Evolutionary conservation across 2,113 vertebrate genomes (phyloP).

Genomic region (Rhinogobius similis): DNA sequence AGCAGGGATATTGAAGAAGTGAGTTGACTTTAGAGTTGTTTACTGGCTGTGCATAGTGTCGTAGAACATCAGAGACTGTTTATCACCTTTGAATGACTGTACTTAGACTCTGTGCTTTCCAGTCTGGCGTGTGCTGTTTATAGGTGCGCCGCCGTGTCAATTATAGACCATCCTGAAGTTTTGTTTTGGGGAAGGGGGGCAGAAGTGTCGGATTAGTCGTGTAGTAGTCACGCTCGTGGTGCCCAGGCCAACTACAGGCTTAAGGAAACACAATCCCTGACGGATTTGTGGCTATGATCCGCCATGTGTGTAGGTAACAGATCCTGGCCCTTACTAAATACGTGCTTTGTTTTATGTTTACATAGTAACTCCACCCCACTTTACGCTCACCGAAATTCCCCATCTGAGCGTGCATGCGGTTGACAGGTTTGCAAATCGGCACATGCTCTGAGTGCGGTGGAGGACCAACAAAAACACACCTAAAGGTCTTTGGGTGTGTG

Average conservation of each 20-base stretch:
- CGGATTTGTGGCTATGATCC: conserved; percentile 58
- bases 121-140: neutral
- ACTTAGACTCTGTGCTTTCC: conserved; percentile 1
- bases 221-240: conserved; percentile 49
- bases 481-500: conserved; percentile 10
- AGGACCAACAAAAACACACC: conserved; percentile 8
- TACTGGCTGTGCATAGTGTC: neutral
- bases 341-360: conserved; percentile 58
- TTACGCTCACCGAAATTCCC: conserved; percentile 17
- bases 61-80: neutral
- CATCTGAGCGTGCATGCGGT: conserved; percentile 23
- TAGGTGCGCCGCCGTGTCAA: neutral
- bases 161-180: conserved; percentile 4
- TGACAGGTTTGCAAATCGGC: conserved; percentile 28
- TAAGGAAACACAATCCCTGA: conserved; percentile 57
- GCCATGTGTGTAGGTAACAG: conserved; percentile 68
- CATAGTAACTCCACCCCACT: conserved; percentile 31
- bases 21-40: conserved; percentile 43
- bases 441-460: neutral
- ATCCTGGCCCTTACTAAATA: conserved; percentile 48
- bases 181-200: conserved; percentile 14
- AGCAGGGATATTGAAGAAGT: conserved; percentile 56
- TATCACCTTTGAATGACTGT: conserved; percentile 4
- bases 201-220: conserved; percentile 49
- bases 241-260: conserved; percentile 42